A percentile compares a stretch with the other conserved stretches of the same genome.
Evolutionary conservation across 2,888 invertebrate species (phyloP).

Genomic region (Drosophila melanocephala): DNA sequence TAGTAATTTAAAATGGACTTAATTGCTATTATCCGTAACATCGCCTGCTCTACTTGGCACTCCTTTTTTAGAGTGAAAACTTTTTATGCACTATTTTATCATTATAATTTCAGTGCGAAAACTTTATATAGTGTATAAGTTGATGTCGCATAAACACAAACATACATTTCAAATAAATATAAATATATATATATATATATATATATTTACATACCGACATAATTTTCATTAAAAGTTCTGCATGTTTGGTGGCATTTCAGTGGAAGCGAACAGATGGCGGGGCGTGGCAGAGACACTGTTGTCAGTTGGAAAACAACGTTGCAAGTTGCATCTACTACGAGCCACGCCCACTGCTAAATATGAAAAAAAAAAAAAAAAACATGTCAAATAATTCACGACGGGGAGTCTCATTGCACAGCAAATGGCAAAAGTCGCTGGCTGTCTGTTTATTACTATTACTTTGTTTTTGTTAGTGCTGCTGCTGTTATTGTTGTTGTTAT

Average conservation of each 20-base stretch:
- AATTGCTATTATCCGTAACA: conserved; percentile 9
- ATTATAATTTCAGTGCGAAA: conserved; percentile 62
- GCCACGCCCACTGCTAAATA: conserved; percentile 44
- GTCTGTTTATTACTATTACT: conserved; percentile 61
- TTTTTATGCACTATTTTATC: conserved; percentile 54
- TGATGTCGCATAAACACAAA: conserved; percentile 19
- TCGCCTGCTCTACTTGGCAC: background rate
- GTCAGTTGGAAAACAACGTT: conserved; percentile 9
- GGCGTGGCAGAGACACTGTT: conserved; percentile 4
- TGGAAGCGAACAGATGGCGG: background rate
- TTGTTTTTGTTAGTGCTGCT: conserved; percentile 39
- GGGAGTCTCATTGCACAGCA: conserved; percentile 35
- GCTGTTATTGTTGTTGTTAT: conserved; percentile 26
- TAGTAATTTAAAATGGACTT: conserved; percentile 2
- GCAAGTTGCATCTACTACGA: conserved; percentile 25
- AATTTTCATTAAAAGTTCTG: conserved; percentile 73
- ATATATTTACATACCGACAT: conserved; percentile 11
- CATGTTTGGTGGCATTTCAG: conserved; percentile 14
- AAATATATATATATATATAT: background rate
- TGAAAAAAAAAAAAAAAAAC: conserved; percentile 5
- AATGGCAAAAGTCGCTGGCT: conserved; percentile 58
- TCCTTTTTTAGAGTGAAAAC: conserved; percentile 27
- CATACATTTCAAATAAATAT: conserved; percentile 2
- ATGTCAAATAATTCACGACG: conserved; percentile 23
- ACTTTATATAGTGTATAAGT: conserved; percentile 33